Evolutionary conservation across 2,113 vertebrate genomes (phyloP).

Genomic region (Gopherus flavomarginatus): DNA sequence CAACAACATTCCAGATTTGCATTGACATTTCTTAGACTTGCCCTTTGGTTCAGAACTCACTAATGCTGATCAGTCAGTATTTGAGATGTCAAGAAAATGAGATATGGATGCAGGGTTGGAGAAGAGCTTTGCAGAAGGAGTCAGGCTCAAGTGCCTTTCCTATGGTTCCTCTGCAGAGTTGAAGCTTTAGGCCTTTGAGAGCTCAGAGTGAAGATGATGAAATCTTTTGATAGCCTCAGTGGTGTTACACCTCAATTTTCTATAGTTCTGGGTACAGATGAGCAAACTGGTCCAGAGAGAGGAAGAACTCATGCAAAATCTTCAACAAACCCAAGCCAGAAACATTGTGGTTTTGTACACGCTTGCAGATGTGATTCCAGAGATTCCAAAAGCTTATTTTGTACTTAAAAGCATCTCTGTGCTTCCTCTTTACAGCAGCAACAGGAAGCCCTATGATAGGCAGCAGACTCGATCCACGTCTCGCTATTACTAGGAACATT

Average conservation of each 20-base stretch:
- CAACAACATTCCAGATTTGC: not conserved
- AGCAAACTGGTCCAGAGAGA: not conserved
- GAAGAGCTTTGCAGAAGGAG: not conserved
- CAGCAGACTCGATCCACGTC: not conserved
- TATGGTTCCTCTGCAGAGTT: not conserved
- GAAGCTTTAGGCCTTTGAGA: not conserved
- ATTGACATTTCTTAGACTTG: not conserved
- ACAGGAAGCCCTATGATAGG: not conserved
- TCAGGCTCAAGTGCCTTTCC: not conserved
- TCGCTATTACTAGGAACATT: not conserved
- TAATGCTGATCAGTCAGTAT: not conserved
- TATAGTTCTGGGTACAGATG: not conserved
- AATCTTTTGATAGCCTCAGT: not conserved
- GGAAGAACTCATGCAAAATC: not conserved
- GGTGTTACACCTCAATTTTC: not conserved
- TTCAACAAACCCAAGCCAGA: not conserved
- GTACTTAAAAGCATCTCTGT: not conserved
- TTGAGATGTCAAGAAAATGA: fast-evolving
- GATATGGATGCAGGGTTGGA: not conserved
- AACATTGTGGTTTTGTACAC: not conserved
- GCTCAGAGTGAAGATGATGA: not conserved
- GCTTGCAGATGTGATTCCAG: not conserved
- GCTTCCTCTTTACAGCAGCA: not conserved
- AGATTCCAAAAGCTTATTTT: not conserved
- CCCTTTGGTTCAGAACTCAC: not conserved